Evolutionary conservation across 2,113 vertebrate species (phyloP).

Genomic region (Silurus glanis): DNA sequence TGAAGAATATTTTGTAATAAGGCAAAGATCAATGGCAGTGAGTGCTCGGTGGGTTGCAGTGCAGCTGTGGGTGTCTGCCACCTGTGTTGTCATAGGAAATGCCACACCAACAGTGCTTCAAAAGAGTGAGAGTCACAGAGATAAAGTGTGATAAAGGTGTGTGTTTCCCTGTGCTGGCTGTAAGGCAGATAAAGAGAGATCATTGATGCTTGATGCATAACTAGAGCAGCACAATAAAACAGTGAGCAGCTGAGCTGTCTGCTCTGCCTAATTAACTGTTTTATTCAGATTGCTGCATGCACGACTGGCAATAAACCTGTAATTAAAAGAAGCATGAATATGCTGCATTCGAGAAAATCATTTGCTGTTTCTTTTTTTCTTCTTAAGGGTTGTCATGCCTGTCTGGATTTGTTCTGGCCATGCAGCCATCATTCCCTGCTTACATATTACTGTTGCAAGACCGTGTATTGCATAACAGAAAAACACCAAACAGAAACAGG

Average conservation of each 20-base stretch:
- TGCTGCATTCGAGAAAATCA: conserved; percentile 5
- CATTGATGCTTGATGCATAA: conserved; percentile 37
- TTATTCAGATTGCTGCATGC: conserved; percentile 7
- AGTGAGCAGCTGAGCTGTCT: background rate
- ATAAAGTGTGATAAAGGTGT: conserved; percentile 18
- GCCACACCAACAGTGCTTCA: conserved; percentile 45
- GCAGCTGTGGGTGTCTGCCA: conserved; percentile 38
- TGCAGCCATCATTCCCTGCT: background rate
- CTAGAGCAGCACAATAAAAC: conserved; percentile 21
- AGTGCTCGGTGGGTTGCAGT: conserved; percentile 26
- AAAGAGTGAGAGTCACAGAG: conserved; percentile 38
- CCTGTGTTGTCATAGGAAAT: conserved; percentile 54
- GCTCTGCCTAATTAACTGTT: conserved; percentile 8
- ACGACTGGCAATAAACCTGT: conserved; percentile 12
- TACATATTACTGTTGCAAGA: background rate
- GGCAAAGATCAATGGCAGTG: conserved; percentile 33
- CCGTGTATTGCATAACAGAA: background rate
- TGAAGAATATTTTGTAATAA: conserved; percentile 27
- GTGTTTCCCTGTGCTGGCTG: conserved; percentile 32
- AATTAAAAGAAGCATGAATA: conserved; percentile 21
- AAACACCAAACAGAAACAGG: background rate
- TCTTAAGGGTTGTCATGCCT: background rate
- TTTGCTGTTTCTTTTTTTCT: background rate
- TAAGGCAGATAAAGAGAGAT: conserved; percentile 43
- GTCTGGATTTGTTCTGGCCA: background rate